A percentile compares a stretch with the other conserved stretches of the same genome.
phyloP scores from a whole-genome alignment of 2,113 vertebrate species.

The Epinephelus moara region DNA sequence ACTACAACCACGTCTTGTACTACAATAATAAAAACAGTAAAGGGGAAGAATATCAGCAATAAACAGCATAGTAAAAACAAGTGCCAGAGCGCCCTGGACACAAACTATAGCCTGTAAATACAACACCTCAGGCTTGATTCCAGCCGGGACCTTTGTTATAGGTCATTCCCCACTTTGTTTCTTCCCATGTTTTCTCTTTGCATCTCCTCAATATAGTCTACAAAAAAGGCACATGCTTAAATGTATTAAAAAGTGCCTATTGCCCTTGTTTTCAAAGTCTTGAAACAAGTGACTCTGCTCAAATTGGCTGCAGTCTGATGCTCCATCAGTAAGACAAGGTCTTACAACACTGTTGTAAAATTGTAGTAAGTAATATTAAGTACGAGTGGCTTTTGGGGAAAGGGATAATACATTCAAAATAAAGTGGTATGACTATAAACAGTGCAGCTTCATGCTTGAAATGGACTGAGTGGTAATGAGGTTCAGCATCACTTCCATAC shows the following conservation, averaged over 20 bases:
- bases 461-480: neutral
- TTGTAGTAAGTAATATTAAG: neutral
- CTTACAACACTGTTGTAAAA: neutral
- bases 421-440: neutral
- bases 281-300: neutral
- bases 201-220: neutral
- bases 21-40: neutral
- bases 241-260: neutral
- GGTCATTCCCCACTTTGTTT: neutral
- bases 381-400: neutral
- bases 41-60: neutral
- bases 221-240: neutral
- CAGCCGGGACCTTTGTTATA: neutral
- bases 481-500: neutral
- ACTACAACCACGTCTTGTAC: too few relatives aligned
- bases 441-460: too few relatives aligned
- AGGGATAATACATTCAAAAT: neutral
- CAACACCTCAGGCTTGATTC: neutral
- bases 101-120: too few relatives aligned
- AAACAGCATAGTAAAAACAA: neutral
- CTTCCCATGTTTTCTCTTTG: neutral
- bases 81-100: too few relatives aligned
- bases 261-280: neutral
- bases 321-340: neutral
- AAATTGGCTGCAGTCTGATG: neutral